A percentile compares a stretch with the other conserved stretches of the same genome.
These are phyloP conservation scores for Cinclus cinclus DNA, from an alignment of 2,113 vertebrate species.

Conservation along the genomic window DNA sequence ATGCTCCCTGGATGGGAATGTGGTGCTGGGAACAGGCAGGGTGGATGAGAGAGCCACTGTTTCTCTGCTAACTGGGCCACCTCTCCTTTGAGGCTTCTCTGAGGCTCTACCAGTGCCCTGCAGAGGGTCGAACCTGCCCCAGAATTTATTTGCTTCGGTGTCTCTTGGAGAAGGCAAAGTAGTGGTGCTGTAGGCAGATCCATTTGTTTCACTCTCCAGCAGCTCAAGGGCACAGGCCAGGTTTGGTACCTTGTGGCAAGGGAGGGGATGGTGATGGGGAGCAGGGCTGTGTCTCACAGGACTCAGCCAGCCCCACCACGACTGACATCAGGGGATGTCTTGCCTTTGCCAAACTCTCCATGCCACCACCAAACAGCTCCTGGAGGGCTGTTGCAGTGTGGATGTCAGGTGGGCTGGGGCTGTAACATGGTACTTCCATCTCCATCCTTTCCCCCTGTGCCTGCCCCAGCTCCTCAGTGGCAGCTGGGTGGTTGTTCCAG, in stretches of 20 bases:
- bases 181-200: neutral
- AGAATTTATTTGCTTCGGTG: neutral
- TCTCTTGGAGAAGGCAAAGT: neutral
- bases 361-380: neutral
- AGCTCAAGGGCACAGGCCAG: neutral
- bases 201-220: neutral
- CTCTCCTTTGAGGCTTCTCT: neutral
- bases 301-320: neutral
- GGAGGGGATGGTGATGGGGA: neutral
- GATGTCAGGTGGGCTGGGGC: neutral
- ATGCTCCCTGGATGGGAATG: fast-evolving
- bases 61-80: neutral
- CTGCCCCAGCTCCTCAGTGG: neutral
- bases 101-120: neutral
- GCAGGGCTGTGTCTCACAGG: neutral
- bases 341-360: neutral
- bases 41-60: neutral
- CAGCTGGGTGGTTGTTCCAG: neutral
- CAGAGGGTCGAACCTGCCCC: neutral
- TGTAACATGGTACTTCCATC: fast-evolving
- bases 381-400: neutral
- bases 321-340: neutral
- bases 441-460: fast-evolving
- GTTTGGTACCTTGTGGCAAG: neutral
- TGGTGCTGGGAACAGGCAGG: fast-evolving